Base-by-base conservation (phyloP, 1,140 invertebrate genomes). In the Solenopsis invicta region DNA sequence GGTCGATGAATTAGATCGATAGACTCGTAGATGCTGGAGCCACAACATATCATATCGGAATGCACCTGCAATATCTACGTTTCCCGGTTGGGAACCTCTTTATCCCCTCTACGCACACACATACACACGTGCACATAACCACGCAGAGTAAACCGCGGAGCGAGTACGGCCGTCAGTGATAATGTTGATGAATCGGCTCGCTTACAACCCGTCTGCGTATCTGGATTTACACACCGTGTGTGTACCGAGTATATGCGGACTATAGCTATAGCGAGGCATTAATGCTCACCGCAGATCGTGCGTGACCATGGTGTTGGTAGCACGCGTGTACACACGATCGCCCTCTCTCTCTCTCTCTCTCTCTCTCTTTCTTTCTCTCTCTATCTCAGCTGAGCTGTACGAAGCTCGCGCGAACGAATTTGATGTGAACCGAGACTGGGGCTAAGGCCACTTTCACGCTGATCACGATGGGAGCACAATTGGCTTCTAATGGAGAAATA, bases 111-210 rank as follows among this genome's bases (percentile, higher is more conserved):
- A 54, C 41, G 75, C 29, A 69, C 66, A 50, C 4, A 69, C 12
- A 2, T 12, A 16, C 18, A 34, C 3, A 59, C 37, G 24, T 21
- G 41, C 67, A 50, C 56, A 50, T 24, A 37, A 48, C 37, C 54
- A 37, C 72, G 56, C 64, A 87, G 88, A 66, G 88, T 89, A 92
- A 94, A 93, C 93, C 91, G 91, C 87, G 54, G 71, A 85, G 80
- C 80, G 34, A 74, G 69, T 75, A 84, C 54, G 80, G 92, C 91
- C 92, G 93, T 93, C 93, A 92, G 92, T 94, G 94, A 94, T 94
- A 94, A 94, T 94, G 93, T 93, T 94, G 94, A 94, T 94, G 92
- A 94, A 94, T 94, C 90, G 93, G 88, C 92, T 92, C 91, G 91
- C 90, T 91, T 91, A 91, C 87, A 91, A 69, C 71, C 75, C 87